Conservation (phyloP, 2,888 invertebrate genomes). For the Epistrophe eligans region DNA sequence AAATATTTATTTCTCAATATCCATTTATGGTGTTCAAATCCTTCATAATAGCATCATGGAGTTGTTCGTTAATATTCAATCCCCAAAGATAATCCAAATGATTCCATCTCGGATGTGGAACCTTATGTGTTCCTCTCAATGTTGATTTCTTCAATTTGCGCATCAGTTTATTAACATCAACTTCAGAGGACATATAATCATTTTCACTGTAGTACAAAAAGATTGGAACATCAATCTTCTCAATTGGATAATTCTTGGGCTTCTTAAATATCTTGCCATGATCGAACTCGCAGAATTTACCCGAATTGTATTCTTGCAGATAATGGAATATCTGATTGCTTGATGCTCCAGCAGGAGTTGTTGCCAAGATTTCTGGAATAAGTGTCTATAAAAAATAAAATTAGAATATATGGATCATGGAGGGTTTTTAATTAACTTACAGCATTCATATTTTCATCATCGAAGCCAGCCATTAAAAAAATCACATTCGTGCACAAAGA, state of each 20-base stretch:
- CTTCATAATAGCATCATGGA: too few species aligned
- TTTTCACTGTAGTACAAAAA: slow-evolving; percentile 81
- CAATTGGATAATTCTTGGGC: slow-evolving; percentile 80
- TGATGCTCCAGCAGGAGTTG: slow-evolving; percentile 82
- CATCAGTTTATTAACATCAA: too few species aligned
- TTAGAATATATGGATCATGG: too few species aligned
- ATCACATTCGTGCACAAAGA: too few species aligned
- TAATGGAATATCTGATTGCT: slow-evolving; percentile 82
- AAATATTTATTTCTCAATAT: too few species aligned
- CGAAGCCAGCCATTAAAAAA: too few species aligned
- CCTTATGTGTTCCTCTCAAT: slow-evolving; percentile 52
- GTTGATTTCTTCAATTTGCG: too few species aligned
- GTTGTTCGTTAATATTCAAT: background rate
- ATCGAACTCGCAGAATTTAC: slow-evolving; percentile 81
- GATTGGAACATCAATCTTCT: slow-evolving; percentile 79
- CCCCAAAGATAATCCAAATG: slow-evolving; percentile 81
- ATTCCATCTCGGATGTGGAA: slow-evolving; percentile 79
- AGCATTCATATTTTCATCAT: too few species aligned
- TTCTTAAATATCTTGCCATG: slow-evolving; percentile 79
- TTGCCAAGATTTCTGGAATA: slow-evolving; percentile 76
- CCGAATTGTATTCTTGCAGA: slow-evolving; percentile 81
- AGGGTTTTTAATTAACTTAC: too few species aligned
- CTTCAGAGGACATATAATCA: slow-evolving; percentile 65
- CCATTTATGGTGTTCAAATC: too few species aligned
- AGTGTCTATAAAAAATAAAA: too few species aligned